Base-by-base conservation (phyloP, 2,113 vertebrate genomes). In the Solea solea region DNA sequence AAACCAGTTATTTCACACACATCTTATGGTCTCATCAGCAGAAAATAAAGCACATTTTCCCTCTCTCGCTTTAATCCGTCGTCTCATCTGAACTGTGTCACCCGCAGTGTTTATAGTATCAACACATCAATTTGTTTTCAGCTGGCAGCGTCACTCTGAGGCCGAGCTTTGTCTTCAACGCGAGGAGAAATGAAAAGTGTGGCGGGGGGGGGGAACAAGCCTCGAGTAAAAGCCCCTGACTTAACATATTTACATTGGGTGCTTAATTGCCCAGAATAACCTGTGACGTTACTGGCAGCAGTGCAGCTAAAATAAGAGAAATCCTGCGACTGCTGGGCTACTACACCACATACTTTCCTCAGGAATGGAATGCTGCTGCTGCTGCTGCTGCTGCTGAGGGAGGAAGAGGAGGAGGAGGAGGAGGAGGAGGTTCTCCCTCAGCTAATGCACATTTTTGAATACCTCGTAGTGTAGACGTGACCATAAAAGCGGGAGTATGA, bases 261-360 rank as follows among this genome's bases (percentile, higher is more conserved):
- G 41, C 54, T 87, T 81, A 82, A 86, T 90, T 74, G 71, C 83
- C 82, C 80, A 83, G 83, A 88, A 90, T 89, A 90, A 83, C 81
- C 63, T 74, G 80, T 83, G 85, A 86, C 76, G 60, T 45, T 57
- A 50, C 69, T 41, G 74, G 64, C 88, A 74, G 78, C 16, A 14
- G 63, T 5, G 78, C 70, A 69, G 77, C 81, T 79, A 67, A 87
- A 90, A 76, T 72, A 80, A 85, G 85, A 88, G 81, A 81, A 90
- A 90, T 86, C 85, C 86, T 90, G 89, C 78, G 89, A 90, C 86
- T 83, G 83, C 89, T 65, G 86, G 71, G 34, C 83, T 87, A 88
- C 90, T 85, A 90, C 81, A 49, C 73, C 70, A 50, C 89, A 90
- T 91, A 90, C 81, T 90, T 90, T 83, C 77, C 88, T 70, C 77